phyloP scores from a whole-genome alignment of 2,797 vertebrate species.

The Schizopygopsis pylzovi region DNA sequence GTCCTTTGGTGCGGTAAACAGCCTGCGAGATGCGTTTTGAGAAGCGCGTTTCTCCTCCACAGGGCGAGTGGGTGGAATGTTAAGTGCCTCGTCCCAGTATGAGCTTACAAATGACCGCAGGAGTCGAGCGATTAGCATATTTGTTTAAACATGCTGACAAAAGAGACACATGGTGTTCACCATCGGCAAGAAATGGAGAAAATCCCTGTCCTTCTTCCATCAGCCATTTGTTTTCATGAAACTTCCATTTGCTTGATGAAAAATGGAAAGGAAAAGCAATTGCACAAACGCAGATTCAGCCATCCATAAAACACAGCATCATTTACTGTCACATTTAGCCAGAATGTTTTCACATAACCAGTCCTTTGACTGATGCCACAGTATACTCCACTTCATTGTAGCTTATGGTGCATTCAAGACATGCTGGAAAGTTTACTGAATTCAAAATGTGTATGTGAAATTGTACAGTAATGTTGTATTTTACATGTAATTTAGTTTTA shows the following conservation, averaged over 20 bases:
- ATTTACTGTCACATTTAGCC: slow-evolving; percentile 29
- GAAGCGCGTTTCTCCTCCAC: slow-evolving; percentile 1
- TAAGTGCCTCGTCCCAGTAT: slow-evolving; percentile 23
- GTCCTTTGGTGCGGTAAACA: slow-evolving; percentile 2
- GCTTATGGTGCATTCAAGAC: neutral
- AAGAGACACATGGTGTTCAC: neutral
- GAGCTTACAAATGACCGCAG: slow-evolving; percentile 38
- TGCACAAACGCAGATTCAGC: slow-evolving; percentile 7
- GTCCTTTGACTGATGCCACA: neutral
- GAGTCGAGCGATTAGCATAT: slow-evolving; percentile 38
- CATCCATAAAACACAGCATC: slow-evolving; percentile 25
- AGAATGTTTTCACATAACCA: neutral
- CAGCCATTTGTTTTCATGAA: slow-evolving; percentile 33
- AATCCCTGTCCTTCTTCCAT: neutral
- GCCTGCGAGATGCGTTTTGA: neutral
- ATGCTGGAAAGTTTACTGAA: neutral
- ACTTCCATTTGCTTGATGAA: slow-evolving; percentile 32
- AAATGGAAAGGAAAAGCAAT: slow-evolving; percentile 28
- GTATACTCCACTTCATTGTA: too few relatives aligned
- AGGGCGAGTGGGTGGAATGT: slow-evolving; percentile 29
- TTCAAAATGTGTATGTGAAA: neutral
- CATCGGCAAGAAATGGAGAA: neutral
- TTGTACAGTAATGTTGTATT: neutral
- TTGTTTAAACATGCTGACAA: slow-evolving; percentile 21
- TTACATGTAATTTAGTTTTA: neutral